A percentile compares a stretch with the other conserved stretches of the same genome.
These are phyloP conservation scores for Gonioctena quinquepunctata DNA, from an alignment of 1,140 invertebrate species.

Conservation along the genomic window DNA sequence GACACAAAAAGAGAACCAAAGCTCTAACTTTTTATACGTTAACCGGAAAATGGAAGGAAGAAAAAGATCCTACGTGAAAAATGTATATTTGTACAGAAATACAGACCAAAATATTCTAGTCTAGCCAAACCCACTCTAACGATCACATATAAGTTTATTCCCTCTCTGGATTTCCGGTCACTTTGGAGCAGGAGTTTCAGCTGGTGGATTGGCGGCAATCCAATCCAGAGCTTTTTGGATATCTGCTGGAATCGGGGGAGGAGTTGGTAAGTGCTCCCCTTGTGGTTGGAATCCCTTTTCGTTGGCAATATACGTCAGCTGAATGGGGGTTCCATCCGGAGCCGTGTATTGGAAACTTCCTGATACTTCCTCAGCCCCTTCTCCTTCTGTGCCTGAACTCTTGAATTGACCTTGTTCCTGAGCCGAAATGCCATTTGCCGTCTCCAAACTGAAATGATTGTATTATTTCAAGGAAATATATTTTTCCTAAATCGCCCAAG, in stretches of 20 bases:
- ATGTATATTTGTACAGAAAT: background rate
- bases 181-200: too few relatives aligned
- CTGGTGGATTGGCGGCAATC: constrained; percentile 51
- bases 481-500: too few relatives aligned
- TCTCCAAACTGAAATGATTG: constrained; percentile 66
- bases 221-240: constrained; percentile 76
- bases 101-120: background rate
- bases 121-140: background rate
- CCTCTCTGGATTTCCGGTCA: too few relatives aligned
- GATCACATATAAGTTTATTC: too few relatives aligned
- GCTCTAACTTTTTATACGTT: too few relatives aligned
- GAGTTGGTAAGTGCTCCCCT: constrained; percentile 73
- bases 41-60: too few relatives aligned
- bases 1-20: too few relatives aligned
- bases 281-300: constrained; percentile 73
- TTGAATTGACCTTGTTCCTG: constrained; percentile 68
- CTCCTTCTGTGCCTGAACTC: constrained; percentile 63
- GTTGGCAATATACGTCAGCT: constrained; percentile 77
- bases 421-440: constrained; percentile 73
- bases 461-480: too few relatives aligned
- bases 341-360: constrained; percentile 80
- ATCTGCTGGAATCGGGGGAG: constrained; percentile 75
- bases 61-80: too few relatives aligned
- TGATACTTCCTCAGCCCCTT: constrained; percentile 66
- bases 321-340: constrained; percentile 76